phyloP scores from a whole-genome alignment of 2,113 vertebrate species.

The Halichoerus grypus region DNA sequence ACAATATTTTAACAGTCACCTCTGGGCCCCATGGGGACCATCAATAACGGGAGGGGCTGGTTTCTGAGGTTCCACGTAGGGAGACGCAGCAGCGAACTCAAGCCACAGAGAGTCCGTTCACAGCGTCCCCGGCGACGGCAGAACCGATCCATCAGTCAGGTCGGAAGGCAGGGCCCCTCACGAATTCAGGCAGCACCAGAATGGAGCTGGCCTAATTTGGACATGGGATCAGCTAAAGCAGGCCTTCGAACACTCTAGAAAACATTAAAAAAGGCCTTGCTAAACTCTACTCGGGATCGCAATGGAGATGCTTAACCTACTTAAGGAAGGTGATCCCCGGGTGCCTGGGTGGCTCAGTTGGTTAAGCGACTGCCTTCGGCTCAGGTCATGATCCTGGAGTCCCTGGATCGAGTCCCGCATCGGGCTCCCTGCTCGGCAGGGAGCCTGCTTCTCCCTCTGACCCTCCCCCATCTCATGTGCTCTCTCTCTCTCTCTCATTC shows the following conservation, averaged over 20 bases:
- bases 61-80: neutral
- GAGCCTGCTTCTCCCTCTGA: too few relatives aligned
- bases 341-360: too few relatives aligned
- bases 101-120: neutral
- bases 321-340: neutral
- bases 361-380: too few relatives aligned
- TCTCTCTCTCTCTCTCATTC: too few relatives aligned
- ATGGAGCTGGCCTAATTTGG: neutral
- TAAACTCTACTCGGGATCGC: neutral
- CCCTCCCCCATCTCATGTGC: too few relatives aligned
- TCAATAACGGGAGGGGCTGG: neutral
- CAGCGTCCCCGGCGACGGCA: accelerated
- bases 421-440: too few relatives aligned
- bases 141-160: neutral
- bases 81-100: neutral
- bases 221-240: neutral
- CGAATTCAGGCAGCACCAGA: neutral
- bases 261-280: neutral
- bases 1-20: neutral
- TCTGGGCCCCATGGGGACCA: neutral
- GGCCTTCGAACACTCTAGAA: neutral
- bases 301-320: neutral
- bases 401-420: too few relatives aligned
- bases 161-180: neutral
- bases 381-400: too few relatives aligned